Percentiles rank a stretch among this genome's conserved stretches.
phyloP scores from a whole-genome alignment of 2,888 invertebrate species.

The Empis livida region DNA sequence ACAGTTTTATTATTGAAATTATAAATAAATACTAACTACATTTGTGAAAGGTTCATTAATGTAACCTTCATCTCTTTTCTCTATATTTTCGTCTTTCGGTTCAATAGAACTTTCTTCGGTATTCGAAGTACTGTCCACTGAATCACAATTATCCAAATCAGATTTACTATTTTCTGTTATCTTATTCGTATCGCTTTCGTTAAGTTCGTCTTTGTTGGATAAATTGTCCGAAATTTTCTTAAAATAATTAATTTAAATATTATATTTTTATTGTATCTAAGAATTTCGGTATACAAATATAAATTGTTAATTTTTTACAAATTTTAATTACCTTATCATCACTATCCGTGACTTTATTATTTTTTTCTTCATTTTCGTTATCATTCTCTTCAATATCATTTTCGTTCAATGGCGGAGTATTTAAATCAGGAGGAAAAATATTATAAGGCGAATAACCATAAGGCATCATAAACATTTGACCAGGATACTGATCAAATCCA shows the following conservation, averaged over 20 bases:
- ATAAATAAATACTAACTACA: neutral
- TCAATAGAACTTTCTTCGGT: neutral
- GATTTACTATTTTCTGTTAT: too few relatives aligned
- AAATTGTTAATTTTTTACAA: too few relatives aligned
- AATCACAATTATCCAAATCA: too few relatives aligned
- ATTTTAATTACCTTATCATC: too few relatives aligned
- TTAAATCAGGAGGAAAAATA: conserved; percentile 10
- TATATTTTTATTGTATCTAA: too few relatives aligned
- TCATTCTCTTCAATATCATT: neutral
- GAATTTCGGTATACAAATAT: too few relatives aligned
- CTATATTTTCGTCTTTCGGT: conserved; percentile 2
- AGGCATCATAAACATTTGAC: conserved; percentile 17
- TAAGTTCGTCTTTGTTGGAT: too few relatives aligned
- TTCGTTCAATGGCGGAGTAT: conserved; percentile 4
- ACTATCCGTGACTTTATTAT: neutral
- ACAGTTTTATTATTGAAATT: neutral
- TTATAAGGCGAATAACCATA: conserved; percentile 14
- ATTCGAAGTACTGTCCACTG: too few relatives aligned
- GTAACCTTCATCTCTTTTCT: conserved; percentile 1
- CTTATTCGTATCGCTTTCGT: too few relatives aligned
- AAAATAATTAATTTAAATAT: too few relatives aligned
- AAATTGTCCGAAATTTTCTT: neutral
- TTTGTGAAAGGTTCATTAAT: neutral
- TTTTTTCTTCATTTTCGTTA: neutral
- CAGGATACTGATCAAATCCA: conserved; percentile 14